These are phyloP conservation scores for Conomelus anceps DNA, from an alignment of 2,888 invertebrate genomes.

Conservation along the genomic window DNA sequence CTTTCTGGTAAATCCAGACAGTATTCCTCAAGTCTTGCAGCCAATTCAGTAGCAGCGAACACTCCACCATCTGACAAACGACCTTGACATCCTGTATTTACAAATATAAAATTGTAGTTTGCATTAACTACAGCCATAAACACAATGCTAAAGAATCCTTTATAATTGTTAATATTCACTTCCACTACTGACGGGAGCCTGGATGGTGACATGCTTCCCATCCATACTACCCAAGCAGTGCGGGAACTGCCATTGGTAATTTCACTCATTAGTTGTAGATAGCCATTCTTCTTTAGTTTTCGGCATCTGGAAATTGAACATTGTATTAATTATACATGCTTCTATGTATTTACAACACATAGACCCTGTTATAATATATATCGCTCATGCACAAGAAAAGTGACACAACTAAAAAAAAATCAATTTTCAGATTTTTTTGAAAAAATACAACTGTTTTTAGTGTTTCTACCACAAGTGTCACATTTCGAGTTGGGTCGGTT, in stretches of 20 bases:
- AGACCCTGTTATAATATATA: constrained; percentile 23
- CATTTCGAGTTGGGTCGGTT: no score
- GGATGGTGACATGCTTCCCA: constrained; percentile 19
- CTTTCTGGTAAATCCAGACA: constrained; percentile 31
- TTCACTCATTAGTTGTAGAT: background rate
- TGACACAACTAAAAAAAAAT: no score
- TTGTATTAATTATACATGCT: constrained; percentile 4
- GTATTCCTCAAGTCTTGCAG: constrained; percentile 32
- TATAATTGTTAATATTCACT: constrained; percentile 30
- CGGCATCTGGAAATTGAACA: background rate
- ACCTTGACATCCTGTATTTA: constrained; percentile 25
- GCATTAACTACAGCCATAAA: constrained; percentile 28
- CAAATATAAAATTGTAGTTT: constrained; percentile 27
- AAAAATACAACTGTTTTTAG: no score
- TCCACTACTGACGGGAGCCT: constrained; percentile 28
- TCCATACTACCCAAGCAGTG: constrained; percentile 17
- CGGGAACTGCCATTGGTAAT: constrained; percentile 15
- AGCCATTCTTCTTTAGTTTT: constrained; percentile 7
- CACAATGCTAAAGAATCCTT: constrained; percentile 27
- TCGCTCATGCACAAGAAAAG: no score
- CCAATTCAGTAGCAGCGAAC: constrained; percentile 16
- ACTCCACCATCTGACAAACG: constrained; percentile 28
- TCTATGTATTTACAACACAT: constrained; percentile 11
- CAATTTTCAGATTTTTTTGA: no score
- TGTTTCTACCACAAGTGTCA: no score